A percentile compares a stretch with the other conserved stretches of the same genome.
These are phyloP conservation scores for Pseudococcus viburni DNA, from an alignment of 2,888 invertebrate species.

Conservation along the genomic window DNA sequence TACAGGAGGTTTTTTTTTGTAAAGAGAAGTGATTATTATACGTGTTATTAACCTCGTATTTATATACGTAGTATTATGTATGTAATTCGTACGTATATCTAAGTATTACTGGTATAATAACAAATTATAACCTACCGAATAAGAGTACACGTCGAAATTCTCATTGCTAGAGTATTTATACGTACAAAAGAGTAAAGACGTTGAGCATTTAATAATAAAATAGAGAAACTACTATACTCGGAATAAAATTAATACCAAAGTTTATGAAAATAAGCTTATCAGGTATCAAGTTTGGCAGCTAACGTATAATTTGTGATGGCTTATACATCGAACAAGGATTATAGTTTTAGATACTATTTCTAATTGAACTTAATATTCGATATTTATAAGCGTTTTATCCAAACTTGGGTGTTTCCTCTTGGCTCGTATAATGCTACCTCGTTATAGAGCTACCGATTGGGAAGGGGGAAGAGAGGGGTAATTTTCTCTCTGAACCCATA, in stretches of 20 bases:
- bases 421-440: not conserved
- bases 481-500: too few species aligned
- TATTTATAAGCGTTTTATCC: not conserved
- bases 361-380: slow-evolving; percentile 17
- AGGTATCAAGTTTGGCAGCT: slow-evolving; percentile 39
- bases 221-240: not conserved
- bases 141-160: slow-evolving; percentile 3
- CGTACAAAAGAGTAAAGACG: not conserved
- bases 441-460: too few species aligned
- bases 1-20: not conserved
- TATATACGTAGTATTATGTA: not conserved
- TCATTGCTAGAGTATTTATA: not conserved
- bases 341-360: not conserved
- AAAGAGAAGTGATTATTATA: slow-evolving; percentile 9
- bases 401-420: not conserved
- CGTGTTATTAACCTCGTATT: slow-evolving; percentile 41
- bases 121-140: slow-evolving; percentile 45
- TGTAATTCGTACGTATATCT: not conserved
- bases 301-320: slow-evolving; percentile 43
- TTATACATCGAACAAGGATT: not conserved
- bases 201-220: slow-evolving; percentile 35
- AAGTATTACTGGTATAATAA: not conserved
- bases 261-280: slow-evolving; percentile 50
- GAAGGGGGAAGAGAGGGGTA: too few species aligned
- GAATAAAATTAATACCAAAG: slow-evolving; percentile 44